A percentile compares a stretch with the other conserved stretches of the same genome.
These are phyloP conservation scores for Perca schrenkii DNA, from an alignment of 2,113 vertebrate species.

Conservation along the genomic window DNA sequence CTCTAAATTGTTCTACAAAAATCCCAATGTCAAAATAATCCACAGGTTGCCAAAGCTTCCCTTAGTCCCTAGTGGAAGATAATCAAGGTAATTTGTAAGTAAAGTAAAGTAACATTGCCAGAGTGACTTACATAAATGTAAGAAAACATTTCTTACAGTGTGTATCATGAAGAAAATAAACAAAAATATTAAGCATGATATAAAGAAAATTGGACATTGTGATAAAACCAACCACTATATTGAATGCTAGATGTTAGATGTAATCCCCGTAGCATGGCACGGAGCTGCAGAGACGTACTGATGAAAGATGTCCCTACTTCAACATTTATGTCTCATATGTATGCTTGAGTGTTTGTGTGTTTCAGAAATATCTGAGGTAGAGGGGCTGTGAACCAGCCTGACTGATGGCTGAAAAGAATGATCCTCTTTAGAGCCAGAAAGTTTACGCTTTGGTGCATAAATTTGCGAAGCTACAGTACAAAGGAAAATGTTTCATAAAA, in stretches of 20 bases:
- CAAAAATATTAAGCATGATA: not conserved
- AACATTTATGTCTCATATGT: constrained; percentile 39
- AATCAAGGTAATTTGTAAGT: constrained; percentile 14
- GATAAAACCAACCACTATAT: not conserved
- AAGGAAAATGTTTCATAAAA: constrained; percentile 67
- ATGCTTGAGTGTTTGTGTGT: constrained; percentile 33
- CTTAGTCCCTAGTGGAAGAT: not conserved
- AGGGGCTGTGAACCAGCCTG: constrained; percentile 50
- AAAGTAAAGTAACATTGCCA: not conserved
- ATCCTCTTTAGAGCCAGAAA: constrained; percentile 69
- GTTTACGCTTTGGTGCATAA: constrained; percentile 63
- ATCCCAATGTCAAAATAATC: constrained; percentile 25
- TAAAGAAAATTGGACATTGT: not conserved
- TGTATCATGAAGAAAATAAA: not conserved
- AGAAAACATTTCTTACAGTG: not conserved
- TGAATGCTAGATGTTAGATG: not conserved
- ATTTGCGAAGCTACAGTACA: constrained; percentile 63
- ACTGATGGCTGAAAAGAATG: constrained; percentile 65
- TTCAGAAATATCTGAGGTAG: constrained; percentile 46
- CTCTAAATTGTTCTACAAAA: constrained; percentile 16
- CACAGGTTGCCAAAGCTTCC: constrained; percentile 12
- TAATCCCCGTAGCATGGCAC: not conserved
- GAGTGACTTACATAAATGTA: constrained; percentile 8
- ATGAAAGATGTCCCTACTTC: constrained; percentile 43
- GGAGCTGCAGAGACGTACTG: constrained; percentile 21